Base-by-base conservation (phyloP, 1,140 invertebrate species). In the Bradysia coprophila region DNA sequence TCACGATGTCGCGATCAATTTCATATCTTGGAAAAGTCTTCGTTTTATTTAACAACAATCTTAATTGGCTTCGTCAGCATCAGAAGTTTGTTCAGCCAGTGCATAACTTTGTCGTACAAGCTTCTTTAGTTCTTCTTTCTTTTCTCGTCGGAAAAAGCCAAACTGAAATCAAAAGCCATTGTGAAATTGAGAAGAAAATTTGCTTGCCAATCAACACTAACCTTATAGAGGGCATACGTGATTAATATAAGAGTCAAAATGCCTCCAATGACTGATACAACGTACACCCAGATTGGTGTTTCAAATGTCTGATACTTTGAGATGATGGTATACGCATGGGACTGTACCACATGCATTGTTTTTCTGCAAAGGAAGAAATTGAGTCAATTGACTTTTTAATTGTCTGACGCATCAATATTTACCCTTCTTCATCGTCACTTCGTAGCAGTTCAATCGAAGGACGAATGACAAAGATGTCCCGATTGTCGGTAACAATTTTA, bases 391-490 rank as follows among this genome's bases (percentile, higher is more conserved):
- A 18, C 18, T 6, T 38, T 36, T 36, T 36, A 36, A 38, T 16
- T 18, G 21, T 38, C 18, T 8, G 10, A 36, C 5, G 21, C n/a
- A 38, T 20, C 3, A 4, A 38, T 18, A 38, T n/a, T 43, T 43
- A 43, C 40, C 47, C 44, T 2, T 28, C 18, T 5, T 48, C 51
- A 46, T 56, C 55, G 8, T 54, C 55, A 21, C 51, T 49, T 39
- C 54, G 58, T 16, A 16, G 32, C 33, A 60, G 37, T 15, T 50
- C 47, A 16, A 57, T 13, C 11, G 49, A 50, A 15, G 50, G 47
- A 3, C 53, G 43, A 38, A 59, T 49, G 31, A 54, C 56, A 47
- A 61, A 60, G 43, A 51, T 59, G 37, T 61, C 58, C 52, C 52
- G 57, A 4, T 55, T 53, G 46, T 59, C 57, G 22, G 55, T 49